These are phyloP conservation scores for Flexamia atlantica DNA, from an alignment of 2,888 invertebrate species.

Conservation along the genomic window DNA sequence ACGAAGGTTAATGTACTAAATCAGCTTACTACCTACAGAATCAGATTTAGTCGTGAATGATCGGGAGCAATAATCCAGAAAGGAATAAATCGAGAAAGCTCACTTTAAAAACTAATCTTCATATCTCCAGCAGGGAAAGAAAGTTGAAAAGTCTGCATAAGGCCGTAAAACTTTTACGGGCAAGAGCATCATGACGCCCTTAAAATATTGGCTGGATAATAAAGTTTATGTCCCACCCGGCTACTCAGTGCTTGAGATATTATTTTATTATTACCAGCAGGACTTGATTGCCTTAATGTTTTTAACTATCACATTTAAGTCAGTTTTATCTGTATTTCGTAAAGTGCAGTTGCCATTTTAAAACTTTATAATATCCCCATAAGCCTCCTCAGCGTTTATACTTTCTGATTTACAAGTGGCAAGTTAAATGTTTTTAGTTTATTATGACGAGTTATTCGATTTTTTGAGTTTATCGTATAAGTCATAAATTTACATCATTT, in stretches of 20 bases:
- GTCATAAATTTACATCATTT: too few relatives aligned
- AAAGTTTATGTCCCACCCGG: slow-evolving; percentile 20
- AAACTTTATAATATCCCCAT: too few relatives aligned
- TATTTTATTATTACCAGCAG: slow-evolving; percentile 31
- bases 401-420: too few relatives aligned
- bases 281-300: slow-evolving; percentile 23
- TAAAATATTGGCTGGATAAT: slow-evolving; percentile 46
- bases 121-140: slow-evolving; percentile 12
- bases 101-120: slow-evolving; percentile 20
- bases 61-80: too few relatives aligned
- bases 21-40: too few relatives aligned
- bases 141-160: slow-evolving; percentile 52
- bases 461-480: too few relatives aligned
- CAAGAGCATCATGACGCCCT: slow-evolving; percentile 21
- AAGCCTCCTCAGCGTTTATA: too few relatives aligned
- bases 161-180: slow-evolving; percentile 38
- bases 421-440: too few relatives aligned
- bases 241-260: slow-evolving; percentile 21
- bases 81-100: neutral
- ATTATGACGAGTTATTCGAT: too few relatives aligned
- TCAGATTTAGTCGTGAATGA: too few relatives aligned
- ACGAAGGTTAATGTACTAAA: too few relatives aligned
- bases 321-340: neutral
- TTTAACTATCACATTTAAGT: neutral
- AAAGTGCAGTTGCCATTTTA: too few relatives aligned